A percentile compares a stretch with the other conserved stretches of the same genome.
Evolutionary conservation across 2,888 invertebrate genomes (phyloP).

Genomic region (Tachina grossa): DNA sequence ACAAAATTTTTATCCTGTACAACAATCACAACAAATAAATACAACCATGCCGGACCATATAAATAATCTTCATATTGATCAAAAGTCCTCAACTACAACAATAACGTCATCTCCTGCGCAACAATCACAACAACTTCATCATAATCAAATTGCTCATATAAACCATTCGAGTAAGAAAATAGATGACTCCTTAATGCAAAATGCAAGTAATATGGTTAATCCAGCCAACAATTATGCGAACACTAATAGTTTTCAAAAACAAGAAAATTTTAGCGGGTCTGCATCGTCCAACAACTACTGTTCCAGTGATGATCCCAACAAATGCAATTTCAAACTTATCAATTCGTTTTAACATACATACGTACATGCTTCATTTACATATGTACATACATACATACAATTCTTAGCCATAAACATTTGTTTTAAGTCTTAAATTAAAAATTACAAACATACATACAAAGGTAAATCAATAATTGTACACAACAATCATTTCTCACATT

Average conservation of each 20-base stretch:
- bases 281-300: constrained; percentile 14
- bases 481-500: neutral
- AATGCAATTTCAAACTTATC: constrained; percentile 72
- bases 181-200: constrained; percentile 36
- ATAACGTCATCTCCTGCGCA: constrained; percentile 14
- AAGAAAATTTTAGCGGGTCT: neutral
- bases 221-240: constrained; percentile 65
- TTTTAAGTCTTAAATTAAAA: constrained; percentile 65
- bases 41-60: constrained; percentile 13
- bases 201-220: constrained; percentile 45
- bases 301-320: constrained; percentile 30
- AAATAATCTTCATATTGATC: constrained; percentile 29
- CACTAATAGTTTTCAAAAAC: constrained; percentile 66
- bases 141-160: constrained; percentile 21
- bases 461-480: no score
- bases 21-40: constrained; percentile 64
- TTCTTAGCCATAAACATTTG: constrained; percentile 67
- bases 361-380: constrained; percentile 57
- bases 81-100: constrained; percentile 60
- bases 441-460: neutral
- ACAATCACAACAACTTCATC: constrained; percentile 46
- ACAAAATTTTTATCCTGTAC: constrained; percentile 72
- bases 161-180: constrained; percentile 19
- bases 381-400: no score
- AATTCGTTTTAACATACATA: constrained; percentile 79